Percentiles rank a stretch among this genome's conserved stretches.
These are phyloP conservation scores for Myxocyprinus asiaticus DNA, from an alignment of 2,113 vertebrate genomes.

Conservation along the genomic window DNA sequence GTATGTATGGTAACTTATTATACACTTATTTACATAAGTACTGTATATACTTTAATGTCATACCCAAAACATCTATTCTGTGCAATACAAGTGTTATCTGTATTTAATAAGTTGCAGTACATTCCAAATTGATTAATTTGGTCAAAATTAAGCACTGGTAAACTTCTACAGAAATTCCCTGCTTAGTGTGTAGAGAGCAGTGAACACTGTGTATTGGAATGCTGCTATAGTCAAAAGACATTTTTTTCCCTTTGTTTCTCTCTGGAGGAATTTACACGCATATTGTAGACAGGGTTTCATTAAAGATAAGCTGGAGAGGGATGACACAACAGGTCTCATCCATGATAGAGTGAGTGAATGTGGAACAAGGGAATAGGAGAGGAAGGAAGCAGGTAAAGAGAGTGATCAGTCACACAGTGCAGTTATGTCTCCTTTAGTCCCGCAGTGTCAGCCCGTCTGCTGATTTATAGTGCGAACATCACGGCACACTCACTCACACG, in stretches of 20 bases:
- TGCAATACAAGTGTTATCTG: no score
- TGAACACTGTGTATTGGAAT: no score
- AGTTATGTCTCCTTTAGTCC: conserved; percentile 56
- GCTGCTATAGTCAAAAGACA: no score
- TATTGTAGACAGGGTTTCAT: neutral
- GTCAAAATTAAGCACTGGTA: no score
- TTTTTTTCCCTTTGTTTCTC: neutral
- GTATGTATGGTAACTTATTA: no score
- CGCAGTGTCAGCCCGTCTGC: conserved; percentile 23
- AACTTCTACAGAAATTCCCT: no score
- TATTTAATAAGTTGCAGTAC: no score
- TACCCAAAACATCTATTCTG: no score
- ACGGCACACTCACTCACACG: conserved; percentile 11
- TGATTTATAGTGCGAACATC: conserved; percentile 35
- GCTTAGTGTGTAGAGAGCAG: no score
- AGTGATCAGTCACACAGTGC: neutral
- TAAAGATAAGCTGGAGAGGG: conserved; percentile 27
- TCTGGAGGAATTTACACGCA: conserved; percentile 3
- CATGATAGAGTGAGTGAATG: conserved; percentile 24
- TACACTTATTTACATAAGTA: no score
- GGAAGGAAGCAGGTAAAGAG: conserved; percentile 54
- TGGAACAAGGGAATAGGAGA: conserved; percentile 49
- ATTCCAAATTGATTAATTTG: no score
- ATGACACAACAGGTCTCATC: conserved; percentile 10
- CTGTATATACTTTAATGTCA: no score